Evolutionary conservation across 2,888 invertebrate species (phyloP), one percentile per base, ranked within the genome.

Genomic region (Dynastes tityus): DNA sequence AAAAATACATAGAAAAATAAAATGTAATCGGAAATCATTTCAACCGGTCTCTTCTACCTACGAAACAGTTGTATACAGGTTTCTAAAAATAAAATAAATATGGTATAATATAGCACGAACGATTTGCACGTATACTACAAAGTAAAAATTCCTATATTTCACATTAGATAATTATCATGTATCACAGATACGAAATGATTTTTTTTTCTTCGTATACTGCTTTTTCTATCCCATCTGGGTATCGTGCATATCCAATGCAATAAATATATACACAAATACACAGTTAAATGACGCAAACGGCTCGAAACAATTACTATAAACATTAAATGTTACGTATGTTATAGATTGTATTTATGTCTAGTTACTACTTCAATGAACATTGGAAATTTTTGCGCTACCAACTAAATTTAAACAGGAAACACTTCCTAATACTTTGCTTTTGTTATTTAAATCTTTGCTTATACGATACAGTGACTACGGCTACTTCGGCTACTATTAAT

Each of bases 21-120:
- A 45, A 45, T 8, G 45, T 9, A 45, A 45, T 53, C 16, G n/a
- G 16, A 16, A 53, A 53, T 53, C n/a, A 53, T n/a, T 53, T 53
- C 16, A 53, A 53, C n/a, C 53, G 53, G 16, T 53, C 16, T 53
- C 51, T 51, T 58, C 27, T 61, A 22, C 9, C 29, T 45, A 45
- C 45, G 45, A 11, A 61, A 61, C 1, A 61, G 61, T 61, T 22
- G 61, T 61, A 22, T 27, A 11, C 29, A 22, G 11, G 29, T 61
- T 61, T 61, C 61, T 61, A 61, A 61, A 61, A 61, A 61, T 61
- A 61, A 61, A 61, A 61, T 61, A 61, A 61, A 61, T 29, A 58
- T 58, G 22, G 58, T 22, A 61, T 29, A 61, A 29, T 61, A 61
- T 29, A n/a, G 61, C 61, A 61, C 29, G 5, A 27, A 27, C 22